Conservation (phyloP, 2,113 vertebrate species). For the Hirundichthys speculiger region DNA sequence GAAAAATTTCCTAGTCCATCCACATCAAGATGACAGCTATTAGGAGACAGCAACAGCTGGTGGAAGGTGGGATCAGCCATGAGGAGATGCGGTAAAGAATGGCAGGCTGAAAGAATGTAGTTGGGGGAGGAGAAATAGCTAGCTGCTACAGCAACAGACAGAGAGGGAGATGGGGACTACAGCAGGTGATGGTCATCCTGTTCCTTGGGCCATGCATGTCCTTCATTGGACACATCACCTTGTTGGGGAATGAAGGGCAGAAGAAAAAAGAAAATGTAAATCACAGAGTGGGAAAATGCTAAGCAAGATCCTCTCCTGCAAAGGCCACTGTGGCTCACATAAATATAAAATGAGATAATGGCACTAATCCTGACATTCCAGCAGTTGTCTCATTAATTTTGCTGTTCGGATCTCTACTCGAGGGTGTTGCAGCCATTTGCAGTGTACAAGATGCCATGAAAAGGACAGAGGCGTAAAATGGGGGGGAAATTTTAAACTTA, state of each 20-base stretch:
- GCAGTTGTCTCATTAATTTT: constrained; percentile 56
- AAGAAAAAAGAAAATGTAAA: constrained; percentile 10
- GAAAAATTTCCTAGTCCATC: constrained; percentile 48
- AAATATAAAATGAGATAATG: constrained; percentile 34
- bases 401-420: constrained; percentile 57
- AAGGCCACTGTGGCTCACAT: constrained; percentile 23
- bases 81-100: constrained; percentile 38
- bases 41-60: constrained; percentile 72
- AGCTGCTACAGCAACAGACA: constrained; percentile 5
- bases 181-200: constrained; percentile 37
- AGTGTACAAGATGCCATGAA: constrained; percentile 15
- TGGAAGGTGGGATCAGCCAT: constrained; percentile 58
- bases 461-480: not conserved
- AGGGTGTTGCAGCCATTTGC: constrained; percentile 64
- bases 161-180: constrained; percentile 18
- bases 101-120: constrained; percentile 39
- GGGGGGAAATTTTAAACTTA: not conserved
- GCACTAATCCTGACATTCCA: constrained; percentile 17
- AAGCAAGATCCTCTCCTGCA: not conserved
- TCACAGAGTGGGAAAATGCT: constrained; percentile 3
- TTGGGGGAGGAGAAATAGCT: constrained; percentile 10
- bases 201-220: constrained; percentile 45
- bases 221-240: constrained; percentile 56
- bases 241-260: constrained; percentile 24
- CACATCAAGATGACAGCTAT: constrained; percentile 69